phyloP scores from a whole-genome alignment of 2,797 vertebrate genomes.

The Anguilla marmorata region DNA sequence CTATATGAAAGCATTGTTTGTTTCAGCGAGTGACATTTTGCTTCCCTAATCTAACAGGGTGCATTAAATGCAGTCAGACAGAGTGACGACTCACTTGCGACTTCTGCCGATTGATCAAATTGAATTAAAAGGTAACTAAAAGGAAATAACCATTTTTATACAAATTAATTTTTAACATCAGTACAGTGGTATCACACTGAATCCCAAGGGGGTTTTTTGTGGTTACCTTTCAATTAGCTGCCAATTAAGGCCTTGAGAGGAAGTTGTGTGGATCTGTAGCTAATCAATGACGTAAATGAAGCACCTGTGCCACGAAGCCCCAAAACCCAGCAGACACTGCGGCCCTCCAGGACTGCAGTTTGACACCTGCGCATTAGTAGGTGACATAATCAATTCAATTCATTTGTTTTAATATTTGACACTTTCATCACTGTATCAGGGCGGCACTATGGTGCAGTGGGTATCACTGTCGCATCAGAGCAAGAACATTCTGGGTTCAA shows the following conservation, averaged over 20 bases:
- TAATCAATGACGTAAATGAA: no score
- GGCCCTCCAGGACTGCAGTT: no score
- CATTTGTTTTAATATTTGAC: not conserved
- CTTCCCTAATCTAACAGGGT: not conserved
- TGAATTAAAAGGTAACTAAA: not conserved
- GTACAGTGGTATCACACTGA: no score
- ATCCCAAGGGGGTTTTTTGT: not conserved
- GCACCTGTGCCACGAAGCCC: no score
- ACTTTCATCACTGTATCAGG: not conserved
- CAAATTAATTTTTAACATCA: not conserved
- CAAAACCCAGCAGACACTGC: no score
- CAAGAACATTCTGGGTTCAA: no score
- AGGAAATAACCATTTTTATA: not conserved
- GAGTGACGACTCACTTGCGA: not conserved
- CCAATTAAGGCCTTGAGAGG: no score
- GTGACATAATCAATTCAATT: not conserved
- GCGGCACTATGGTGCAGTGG: no score
- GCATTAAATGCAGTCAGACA: not conserved
- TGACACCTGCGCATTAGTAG: not conserved
- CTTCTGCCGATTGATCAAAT: not conserved
- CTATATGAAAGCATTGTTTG: not conserved
- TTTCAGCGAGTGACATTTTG: not conserved
- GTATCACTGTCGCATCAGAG: no score
- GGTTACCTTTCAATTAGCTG: not conserved
- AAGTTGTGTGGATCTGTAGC: no score